Evolutionary conservation across 2,113 vertebrate species (phyloP).

Genomic region (Piaya cayana): DNA sequence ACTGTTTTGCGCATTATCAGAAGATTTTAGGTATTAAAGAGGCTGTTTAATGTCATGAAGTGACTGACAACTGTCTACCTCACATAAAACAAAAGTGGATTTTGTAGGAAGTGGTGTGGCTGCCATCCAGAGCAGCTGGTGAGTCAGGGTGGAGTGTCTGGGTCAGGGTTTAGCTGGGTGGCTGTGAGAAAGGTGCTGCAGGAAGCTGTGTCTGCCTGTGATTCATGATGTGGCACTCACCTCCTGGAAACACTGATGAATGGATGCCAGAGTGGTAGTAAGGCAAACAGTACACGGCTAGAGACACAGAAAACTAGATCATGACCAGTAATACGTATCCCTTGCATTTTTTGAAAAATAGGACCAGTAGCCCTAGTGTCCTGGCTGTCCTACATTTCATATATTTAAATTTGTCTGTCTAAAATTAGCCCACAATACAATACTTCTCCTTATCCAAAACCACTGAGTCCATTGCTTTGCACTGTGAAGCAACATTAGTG

Average conservation of each 20-base stretch:
- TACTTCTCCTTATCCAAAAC: not conserved
- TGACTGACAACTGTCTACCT: not conserved
- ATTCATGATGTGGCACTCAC: not conserved
- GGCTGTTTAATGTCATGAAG: not conserved
- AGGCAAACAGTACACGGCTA: not conserved
- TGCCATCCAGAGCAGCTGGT: not conserved
- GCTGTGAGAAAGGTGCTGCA: not conserved
- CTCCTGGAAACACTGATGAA: not conserved
- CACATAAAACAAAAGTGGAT: accelerated
- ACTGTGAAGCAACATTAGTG: not conserved
- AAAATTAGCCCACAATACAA: not conserved
- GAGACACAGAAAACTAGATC: not conserved
- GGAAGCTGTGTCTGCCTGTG: not conserved
- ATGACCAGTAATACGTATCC: not conserved
- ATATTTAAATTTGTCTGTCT: not conserved
- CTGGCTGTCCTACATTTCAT: not conserved
- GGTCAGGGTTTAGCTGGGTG: not conserved
- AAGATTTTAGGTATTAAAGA: not conserved
- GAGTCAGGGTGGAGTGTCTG: accelerated
- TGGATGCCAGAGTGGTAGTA: not conserved
- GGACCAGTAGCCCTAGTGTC: not conserved
- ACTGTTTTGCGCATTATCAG: too few relatives aligned
- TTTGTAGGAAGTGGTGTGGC: not conserved
- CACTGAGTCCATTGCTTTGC: not conserved
- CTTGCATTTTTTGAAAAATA: not conserved